Conservation (phyloP, 2,113 vertebrate species). For the Lota lota region DNA sequence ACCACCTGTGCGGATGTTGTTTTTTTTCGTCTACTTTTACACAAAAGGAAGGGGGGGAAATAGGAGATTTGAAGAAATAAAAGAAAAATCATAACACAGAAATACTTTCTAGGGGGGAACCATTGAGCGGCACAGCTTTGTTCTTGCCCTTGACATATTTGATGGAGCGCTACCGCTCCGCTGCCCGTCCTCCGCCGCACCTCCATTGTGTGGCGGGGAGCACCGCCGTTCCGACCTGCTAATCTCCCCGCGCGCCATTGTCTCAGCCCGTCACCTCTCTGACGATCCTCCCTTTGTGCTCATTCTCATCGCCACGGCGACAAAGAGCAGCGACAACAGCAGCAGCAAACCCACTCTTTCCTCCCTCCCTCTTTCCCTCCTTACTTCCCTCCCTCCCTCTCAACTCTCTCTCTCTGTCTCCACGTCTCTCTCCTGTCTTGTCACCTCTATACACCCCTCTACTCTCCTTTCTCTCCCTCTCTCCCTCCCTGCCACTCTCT, state of each 20-base stretch:
- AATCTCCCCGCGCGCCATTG: conserved; percentile 46
- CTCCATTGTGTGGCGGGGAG: conserved; percentile 35
- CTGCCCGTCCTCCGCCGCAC: conserved; percentile 9
- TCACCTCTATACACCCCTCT: not conserved
- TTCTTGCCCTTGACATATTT: no score
- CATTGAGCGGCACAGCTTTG: no score
- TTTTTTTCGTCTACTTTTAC: not conserved
- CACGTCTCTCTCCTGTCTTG: conserved; percentile 16
- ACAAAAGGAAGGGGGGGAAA: not conserved
- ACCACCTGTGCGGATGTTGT: conserved; percentile 12
- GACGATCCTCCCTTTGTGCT: conserved; percentile 64
- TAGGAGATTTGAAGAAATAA: not conserved
- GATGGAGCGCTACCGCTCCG: conserved; percentile 16
- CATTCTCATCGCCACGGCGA: conserved; percentile 46
- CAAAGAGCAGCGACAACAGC: conserved; percentile 36
- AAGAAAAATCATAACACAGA: not conserved
- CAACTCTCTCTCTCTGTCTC: conserved; percentile 6
- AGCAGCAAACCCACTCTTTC: conserved; percentile 4
- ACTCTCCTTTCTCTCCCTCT: conserved; percentile 10
- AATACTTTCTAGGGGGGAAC: no score
- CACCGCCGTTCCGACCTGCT: conserved; percentile 41
- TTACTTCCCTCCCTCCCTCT: not conserved
- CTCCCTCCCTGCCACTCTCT: conserved; percentile 6
- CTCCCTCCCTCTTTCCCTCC: not conserved
- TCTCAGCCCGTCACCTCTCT: conserved; percentile 56